Percentiles rank a stretch among this genome's conserved stretches.
Conservation (phyloP, 2,888 invertebrate genomes). For the Xanthostigma xanthostigma region DNA sequence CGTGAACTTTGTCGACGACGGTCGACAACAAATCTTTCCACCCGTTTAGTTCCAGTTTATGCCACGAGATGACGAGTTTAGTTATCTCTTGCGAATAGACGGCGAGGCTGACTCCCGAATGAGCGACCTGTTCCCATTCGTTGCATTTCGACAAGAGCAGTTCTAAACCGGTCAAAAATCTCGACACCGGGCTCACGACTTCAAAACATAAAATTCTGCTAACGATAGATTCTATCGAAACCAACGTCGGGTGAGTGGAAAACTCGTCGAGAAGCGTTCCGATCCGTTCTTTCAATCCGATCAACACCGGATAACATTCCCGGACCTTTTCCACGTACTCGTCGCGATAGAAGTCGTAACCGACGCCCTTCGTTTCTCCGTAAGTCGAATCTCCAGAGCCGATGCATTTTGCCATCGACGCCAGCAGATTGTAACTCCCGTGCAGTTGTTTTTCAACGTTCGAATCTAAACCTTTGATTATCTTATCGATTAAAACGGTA, state of each 20-base stretch:
- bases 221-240: constrained; percentile 50
- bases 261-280: constrained; percentile 55
- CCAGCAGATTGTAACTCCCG: constrained; percentile 41
- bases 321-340: constrained; percentile 64
- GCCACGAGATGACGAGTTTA: constrained; percentile 76
- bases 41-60: constrained; percentile 72
- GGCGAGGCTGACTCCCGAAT: constrained; percentile 67
- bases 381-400: constrained; percentile 26
- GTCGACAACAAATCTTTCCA: constrained; percentile 75
- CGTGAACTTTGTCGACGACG: constrained; percentile 47
- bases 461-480: constrained; percentile 36
- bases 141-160: constrained; percentile 69
- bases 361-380: constrained; percentile 14
- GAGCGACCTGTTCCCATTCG: constrained; percentile 88
- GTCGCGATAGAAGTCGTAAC: constrained; percentile 68
- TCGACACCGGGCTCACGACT: constrained; percentile 67
- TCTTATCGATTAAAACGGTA: constrained; percentile 34
- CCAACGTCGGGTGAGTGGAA: constrained; percentile 81
- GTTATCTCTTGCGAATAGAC: constrained; percentile 58
- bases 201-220: constrained; percentile 53
- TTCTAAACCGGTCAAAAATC: constrained; percentile 83
- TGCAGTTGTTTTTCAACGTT: constrained; percentile 36
- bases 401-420: constrained; percentile 35
- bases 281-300: constrained; percentile 44
- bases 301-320: constrained; percentile 53